Conservation (phyloP, 37 sponge, comb jelly and placozoan genomes). For the Halichondria panicea region DNA sequence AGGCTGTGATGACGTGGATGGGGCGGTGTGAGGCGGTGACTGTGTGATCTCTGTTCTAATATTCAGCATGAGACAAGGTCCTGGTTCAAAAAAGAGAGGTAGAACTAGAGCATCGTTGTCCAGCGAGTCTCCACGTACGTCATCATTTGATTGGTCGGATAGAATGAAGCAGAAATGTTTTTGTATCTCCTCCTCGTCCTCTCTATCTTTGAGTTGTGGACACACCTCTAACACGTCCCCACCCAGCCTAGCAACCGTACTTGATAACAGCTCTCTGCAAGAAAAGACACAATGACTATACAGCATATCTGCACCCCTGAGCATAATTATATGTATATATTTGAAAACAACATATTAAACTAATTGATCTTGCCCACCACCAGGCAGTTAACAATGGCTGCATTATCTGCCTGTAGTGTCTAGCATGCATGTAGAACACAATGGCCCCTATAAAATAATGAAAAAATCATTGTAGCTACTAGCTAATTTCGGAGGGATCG, state of each 20-base stretch:
- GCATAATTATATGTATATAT: not conserved
- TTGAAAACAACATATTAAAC: not conserved
- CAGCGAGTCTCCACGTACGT: not conserved
- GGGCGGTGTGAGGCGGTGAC: no score
- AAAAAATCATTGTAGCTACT: no score
- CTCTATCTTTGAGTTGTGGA: constrained; percentile 31
- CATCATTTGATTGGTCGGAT: not conserved
- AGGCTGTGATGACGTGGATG: no score
- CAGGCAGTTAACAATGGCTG: not conserved
- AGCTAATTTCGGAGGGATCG: no score
- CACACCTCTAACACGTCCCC: not conserved
- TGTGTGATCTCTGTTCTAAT: no score
- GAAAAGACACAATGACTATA: not conserved
- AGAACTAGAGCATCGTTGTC: not conserved
- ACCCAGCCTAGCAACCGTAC: constrained; percentile 26
- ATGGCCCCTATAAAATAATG: no score
- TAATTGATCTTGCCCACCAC: not conserved
- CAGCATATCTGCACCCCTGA: not conserved
- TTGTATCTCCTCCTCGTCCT: constrained; percentile 36
- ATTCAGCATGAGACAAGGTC: constrained; percentile 13
- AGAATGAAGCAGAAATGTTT: constrained; percentile 23
- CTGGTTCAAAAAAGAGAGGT: not conserved
- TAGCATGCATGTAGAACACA: no score
- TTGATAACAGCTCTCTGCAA: constrained; percentile 29
- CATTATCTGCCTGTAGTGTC: not conserved